Base-by-base conservation (phyloP, 2,797 vertebrate species). In the Coilia nasus region DNA sequence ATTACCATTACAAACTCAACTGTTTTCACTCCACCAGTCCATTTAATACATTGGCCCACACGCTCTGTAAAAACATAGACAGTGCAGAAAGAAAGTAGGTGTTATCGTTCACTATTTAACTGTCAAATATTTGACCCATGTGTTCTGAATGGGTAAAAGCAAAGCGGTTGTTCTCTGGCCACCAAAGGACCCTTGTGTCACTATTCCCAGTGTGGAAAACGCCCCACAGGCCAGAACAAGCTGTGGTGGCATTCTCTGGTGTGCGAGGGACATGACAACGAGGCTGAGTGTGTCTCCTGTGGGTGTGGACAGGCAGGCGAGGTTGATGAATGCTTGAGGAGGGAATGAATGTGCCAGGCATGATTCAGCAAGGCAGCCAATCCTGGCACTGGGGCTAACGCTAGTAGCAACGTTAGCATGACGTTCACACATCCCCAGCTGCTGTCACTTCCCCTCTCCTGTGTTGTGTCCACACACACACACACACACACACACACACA, bases 351-450 rank as follows among this genome's bases (percentile, higher is more conserved):
- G 67, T 78, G 71, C 31, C 17, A 35, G 44, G 71, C 71, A 78
- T 78, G 71, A 78, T 78, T 78, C 71, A 78, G 71, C 35, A 78
- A 35, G 71, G 71, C 71, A 15, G 5, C 31, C 71, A 78, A 35
- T 21, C 71, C 71, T 78, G 71, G 71, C 71, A 44, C 71, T 44
- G 31, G 15, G 31, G 60, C 60, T 64, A 64, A 64, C 17, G 35
- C 71, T 78, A 19, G 50, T 14, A 54, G 50, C 50, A 54, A 7
- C 50, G 50, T 54, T 54, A 54, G 50, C 50, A 54, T 54, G 50
- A 44, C 35, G 71, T 78, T 19, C 71, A 78, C 71, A 41, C 31
- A 25, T 17, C 71, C 17, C 71, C 71, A 9, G 35, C 17, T 44
- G 71, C 71, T 78, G 71, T 44, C 71, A 78, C 19, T 44, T 78